Evolutionary conservation across 2,797 vertebrate genomes (phyloP).

Genomic region (Phylloscopus collybita): DNA sequence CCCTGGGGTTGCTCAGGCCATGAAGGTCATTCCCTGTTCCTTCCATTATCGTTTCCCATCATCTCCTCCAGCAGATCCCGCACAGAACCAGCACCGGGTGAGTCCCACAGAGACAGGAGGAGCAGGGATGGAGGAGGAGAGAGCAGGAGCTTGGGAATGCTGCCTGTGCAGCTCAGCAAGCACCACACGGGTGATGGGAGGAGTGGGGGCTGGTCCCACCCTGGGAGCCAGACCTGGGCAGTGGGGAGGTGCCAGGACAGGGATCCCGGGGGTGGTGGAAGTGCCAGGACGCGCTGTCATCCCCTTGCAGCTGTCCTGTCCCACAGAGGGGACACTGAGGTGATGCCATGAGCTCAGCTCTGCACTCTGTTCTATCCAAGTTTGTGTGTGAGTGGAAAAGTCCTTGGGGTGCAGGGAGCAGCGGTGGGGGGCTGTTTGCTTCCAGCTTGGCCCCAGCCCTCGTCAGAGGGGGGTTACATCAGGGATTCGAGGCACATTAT

Average conservation of each 20-base stretch:
- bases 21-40: rapidly evolving
- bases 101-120: not conserved
- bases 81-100: not conserved
- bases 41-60: rapidly evolving
- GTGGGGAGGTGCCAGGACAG: not conserved
- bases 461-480: rapidly evolving
- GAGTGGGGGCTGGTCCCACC: rapidly evolving
- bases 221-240: not conserved
- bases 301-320: not conserved
- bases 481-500: not conserved
- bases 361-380: rapidly evolving
- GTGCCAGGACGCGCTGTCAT: not conserved
- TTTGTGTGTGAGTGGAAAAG: rapidly evolving
- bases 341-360: not conserved
- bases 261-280: not conserved
- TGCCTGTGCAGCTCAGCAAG: not conserved
- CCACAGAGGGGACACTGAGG: not conserved
- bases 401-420: not conserved
- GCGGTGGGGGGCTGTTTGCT: not conserved
- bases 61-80: rapidly evolving
- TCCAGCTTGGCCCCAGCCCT: not conserved
- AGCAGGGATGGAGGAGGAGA: rapidly evolving
- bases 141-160: not conserved
- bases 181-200: not conserved
- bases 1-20: not conserved